Evolutionary conservation across 2,113 vertebrate species (phyloP).

Genomic region (Junco hyemalis): DNA sequence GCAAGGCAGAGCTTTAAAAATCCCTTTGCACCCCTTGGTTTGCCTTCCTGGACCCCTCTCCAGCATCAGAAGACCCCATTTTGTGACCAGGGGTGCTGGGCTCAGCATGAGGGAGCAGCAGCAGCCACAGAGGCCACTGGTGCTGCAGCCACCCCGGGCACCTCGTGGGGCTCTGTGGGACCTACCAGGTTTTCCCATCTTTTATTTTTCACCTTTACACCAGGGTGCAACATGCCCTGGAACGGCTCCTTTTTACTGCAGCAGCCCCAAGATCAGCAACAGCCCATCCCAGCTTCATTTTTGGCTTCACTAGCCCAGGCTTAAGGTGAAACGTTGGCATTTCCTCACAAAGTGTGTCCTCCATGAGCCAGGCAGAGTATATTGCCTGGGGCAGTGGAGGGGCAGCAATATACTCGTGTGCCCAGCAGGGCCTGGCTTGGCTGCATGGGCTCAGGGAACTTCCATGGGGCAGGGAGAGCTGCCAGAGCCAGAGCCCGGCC

Average conservation of each 20-base stretch:
- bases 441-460: slow-evolving; percentile 30
- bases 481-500: neutral
- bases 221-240: neutral
- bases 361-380: neutral
- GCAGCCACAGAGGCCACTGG: neutral
- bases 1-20: neutral
- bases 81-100: neutral
- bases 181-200: neutral
- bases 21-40: neutral
- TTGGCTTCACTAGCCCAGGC: neutral
- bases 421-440: neutral
- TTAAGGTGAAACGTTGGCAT: slow-evolving; percentile 31
- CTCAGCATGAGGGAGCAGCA: neutral
- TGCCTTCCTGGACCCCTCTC: neutral
- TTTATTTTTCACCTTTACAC: neutral
- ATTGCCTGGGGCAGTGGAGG: neutral
- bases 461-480: slow-evolving; percentile 56
- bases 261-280: neutral
- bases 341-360: neutral
- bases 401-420: slow-evolving; percentile 48
- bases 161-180: neutral
- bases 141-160: neutral
- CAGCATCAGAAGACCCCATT: neutral
- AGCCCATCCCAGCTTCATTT: neutral
- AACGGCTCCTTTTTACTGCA: neutral